Percentiles rank a stretch among this genome's conserved stretches.
These are phyloP conservation scores for Lasioglossum marginatum DNA, from an alignment of 2,888 invertebrate species.

Conservation along the genomic window DNA sequence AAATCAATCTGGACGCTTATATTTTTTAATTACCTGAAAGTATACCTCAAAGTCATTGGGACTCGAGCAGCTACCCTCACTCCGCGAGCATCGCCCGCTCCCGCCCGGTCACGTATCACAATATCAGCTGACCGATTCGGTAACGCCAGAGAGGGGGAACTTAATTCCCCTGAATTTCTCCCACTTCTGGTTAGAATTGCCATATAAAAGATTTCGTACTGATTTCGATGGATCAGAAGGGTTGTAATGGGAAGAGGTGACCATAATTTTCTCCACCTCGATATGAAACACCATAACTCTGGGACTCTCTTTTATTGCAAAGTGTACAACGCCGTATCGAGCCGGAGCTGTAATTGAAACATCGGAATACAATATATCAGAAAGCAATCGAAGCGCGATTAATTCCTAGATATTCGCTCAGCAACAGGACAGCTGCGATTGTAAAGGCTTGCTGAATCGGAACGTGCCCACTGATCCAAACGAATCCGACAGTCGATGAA, in stretches of 20 bases:
- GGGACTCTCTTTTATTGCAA: not conserved
- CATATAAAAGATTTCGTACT: not conserved
- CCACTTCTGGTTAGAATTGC: too few relatives aligned
- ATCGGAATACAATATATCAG: not conserved
- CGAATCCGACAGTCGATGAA: slow-evolving; percentile 29
- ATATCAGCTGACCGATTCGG: too few relatives aligned
- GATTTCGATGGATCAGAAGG: not conserved
- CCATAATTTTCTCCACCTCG: not conserved
- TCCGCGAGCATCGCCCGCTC: too few relatives aligned
- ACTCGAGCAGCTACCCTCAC: too few relatives aligned
- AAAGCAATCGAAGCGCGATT: slow-evolving; percentile 11
- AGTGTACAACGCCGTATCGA: not conserved
- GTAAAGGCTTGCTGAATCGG: slow-evolving; percentile 22
- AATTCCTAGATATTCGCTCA: slow-evolving; percentile 21
- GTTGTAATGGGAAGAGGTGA: not conserved
- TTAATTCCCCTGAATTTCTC: too few relatives aligned
- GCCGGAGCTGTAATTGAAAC: not conserved
- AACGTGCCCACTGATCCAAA: slow-evolving; percentile 27
- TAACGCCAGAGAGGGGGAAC: too few relatives aligned
- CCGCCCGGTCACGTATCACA: too few relatives aligned
- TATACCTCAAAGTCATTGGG: too few relatives aligned
- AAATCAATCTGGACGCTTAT: too few relatives aligned
- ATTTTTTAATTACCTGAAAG: too few relatives aligned
- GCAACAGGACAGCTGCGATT: slow-evolving; percentile 17
- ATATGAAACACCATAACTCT: not conserved